Conservation (phyloP, 2,797 vertebrate genomes). For the Rhabdophis nuchalis region DNA sequence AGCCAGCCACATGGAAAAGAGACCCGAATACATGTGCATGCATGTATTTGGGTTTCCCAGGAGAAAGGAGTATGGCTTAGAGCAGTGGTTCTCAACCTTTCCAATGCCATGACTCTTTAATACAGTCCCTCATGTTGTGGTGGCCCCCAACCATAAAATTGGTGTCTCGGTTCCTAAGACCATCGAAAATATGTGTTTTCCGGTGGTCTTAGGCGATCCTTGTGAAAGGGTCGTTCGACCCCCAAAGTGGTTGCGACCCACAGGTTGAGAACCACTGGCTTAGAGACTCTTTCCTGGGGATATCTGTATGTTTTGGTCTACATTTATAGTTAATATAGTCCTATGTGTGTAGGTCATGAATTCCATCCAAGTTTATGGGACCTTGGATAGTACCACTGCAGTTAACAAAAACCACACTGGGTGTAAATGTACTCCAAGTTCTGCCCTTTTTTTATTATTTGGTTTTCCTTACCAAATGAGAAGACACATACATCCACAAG, state of each 20-base stretch:
- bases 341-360: neutral
- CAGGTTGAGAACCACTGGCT: too few relatives aligned
- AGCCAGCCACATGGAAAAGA: neutral
- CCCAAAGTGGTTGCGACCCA: too few relatives aligned
- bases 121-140: too few relatives aligned
- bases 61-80: neutral
- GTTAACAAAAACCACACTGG: neutral
- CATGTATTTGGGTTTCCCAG: neutral
- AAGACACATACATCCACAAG: neutral
- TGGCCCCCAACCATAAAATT: too few relatives aligned
- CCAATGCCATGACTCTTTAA: too few relatives aligned
- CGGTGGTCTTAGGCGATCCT: too few relatives aligned
- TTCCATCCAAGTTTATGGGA: slow-evolving; percentile 16
- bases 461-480: slow-evolving; percentile 36
- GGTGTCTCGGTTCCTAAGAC: too few relatives aligned
- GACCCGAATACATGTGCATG: neutral
- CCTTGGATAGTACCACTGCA: neutral
- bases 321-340: neutral
- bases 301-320: neutral
- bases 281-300: neutral
- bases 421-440: slow-evolving; percentile 1
- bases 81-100: too few relatives aligned
- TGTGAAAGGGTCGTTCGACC: too few relatives aligned
- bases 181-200: too few relatives aligned
- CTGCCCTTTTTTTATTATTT: neutral